phyloP scores from a whole-genome alignment of 2,113 vertebrate species.

The Sialia sialis region DNA sequence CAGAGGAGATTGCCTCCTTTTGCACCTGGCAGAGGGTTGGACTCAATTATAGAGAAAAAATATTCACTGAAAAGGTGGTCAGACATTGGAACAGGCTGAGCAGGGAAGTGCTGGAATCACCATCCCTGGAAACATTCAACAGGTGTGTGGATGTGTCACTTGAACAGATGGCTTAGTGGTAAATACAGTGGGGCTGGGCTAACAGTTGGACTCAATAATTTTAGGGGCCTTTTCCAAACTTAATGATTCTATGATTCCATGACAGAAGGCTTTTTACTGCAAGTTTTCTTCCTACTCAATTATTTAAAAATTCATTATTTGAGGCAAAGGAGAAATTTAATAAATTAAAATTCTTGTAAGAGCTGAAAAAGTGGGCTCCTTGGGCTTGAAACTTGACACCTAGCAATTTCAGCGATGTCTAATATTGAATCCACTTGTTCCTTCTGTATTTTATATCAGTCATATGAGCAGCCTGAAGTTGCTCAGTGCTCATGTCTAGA shows the following conservation, averaged over 20 bases:
- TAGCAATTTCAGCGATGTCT: neutral
- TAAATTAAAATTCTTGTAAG: neutral
- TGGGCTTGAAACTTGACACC: neutral
- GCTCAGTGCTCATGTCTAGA: neutral
- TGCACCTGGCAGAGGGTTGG: rapidly evolving
- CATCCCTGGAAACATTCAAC: neutral
- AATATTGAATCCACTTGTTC: neutral
- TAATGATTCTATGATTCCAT: neutral
- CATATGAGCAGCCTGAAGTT: neutral
- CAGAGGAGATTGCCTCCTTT: neutral
- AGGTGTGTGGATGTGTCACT: neutral
- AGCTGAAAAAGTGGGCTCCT: neutral
- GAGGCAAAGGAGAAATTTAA: neutral
- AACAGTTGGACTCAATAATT: neutral
- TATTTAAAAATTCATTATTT: neutral
- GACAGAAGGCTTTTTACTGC: neutral
- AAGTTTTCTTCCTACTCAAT: neutral
- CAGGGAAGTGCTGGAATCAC: neutral
- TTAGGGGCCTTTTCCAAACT: neutral
- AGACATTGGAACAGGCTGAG: neutral
- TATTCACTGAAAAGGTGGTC: neutral
- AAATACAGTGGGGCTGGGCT: rapidly evolving
- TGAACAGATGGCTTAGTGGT: neutral
- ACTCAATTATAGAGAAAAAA: neutral
- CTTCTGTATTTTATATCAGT: neutral